phyloP scores from a whole-genome alignment of 2,113 vertebrate species.

The Campylomormyrus numenius region DNA sequence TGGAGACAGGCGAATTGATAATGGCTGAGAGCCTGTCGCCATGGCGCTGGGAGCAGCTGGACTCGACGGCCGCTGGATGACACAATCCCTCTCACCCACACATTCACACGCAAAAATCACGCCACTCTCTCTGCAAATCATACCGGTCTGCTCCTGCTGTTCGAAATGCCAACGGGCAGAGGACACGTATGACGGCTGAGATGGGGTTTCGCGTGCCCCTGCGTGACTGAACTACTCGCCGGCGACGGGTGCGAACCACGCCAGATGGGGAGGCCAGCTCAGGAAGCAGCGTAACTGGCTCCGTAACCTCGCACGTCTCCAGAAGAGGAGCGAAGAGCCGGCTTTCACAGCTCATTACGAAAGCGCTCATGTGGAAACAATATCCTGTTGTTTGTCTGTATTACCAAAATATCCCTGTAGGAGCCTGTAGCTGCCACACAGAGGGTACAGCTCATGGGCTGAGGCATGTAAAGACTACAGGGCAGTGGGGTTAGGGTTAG shows the following conservation, averaged over 20 bases:
- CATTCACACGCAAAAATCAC: background rate
- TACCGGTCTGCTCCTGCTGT: background rate
- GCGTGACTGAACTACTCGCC: background rate
- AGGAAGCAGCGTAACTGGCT: background rate
- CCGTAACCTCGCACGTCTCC: background rate
- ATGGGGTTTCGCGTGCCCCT: background rate
- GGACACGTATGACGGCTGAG: background rate
- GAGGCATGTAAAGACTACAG: background rate
- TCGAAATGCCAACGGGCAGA: background rate
- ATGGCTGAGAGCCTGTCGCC: background rate
- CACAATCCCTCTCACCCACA: background rate
- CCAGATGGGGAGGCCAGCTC: background rate
- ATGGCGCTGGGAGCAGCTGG: conserved; percentile 13
- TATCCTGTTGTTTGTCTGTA: background rate
- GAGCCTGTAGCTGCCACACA: background rate
- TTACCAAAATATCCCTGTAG: background rate
- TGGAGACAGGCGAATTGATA: conserved; percentile 7
- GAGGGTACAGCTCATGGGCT: background rate
- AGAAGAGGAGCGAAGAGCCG: background rate
- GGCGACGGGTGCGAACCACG: background rate
- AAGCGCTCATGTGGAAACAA: background rate
- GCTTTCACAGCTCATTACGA: background rate
- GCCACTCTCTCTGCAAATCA: background rate
- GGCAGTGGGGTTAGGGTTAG: background rate
- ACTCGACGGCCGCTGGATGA: background rate